phyloP scores from a whole-genome alignment of 1,140 invertebrate genomes.

The Drosophila orosa region DNA sequence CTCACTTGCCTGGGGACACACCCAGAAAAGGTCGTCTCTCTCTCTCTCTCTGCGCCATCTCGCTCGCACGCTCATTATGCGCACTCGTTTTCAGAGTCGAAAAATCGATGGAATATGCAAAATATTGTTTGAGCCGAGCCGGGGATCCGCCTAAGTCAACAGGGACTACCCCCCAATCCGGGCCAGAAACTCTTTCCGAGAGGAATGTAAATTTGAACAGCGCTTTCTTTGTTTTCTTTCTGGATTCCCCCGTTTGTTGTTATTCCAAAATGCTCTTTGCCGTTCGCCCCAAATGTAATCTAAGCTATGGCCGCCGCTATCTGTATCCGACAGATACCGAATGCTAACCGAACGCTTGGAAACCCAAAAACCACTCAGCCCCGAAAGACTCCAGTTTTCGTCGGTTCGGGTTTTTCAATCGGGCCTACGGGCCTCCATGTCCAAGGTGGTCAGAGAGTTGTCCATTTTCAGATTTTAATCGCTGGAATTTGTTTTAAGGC shows the following conservation, averaged over 20 bases:
- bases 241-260: constrained; percentile 18
- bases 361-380: constrained; percentile 42
- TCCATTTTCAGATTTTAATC: constrained; percentile 65
- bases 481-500: constrained; percentile 58
- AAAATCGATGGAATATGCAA: constrained; percentile 81
- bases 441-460: constrained; percentile 51
- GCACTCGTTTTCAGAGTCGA: constrained; percentile 71
- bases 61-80: constrained; percentile 71
- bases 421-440: constrained; percentile 19
- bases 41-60: constrained; percentile 23
- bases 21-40: constrained; percentile 43
- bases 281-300: constrained; percentile 41
- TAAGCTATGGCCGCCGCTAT: constrained; percentile 32
- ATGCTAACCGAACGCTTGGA: constrained; percentile 2
- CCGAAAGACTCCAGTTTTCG: constrained; percentile 15
- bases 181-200: constrained; percentile 52
- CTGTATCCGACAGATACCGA: constrained; percentile 50
- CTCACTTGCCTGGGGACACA: constrained; percentile 32
- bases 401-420: constrained; percentile 19
- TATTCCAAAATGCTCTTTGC: constrained; percentile 42
- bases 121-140: constrained; percentile 59
- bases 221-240: constrained; percentile 56
- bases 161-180: constrained; percentile 32
- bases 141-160: constrained; percentile 70
- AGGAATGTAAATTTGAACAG: constrained; percentile 69